Evolutionary conservation across 92 coral and sea anemone genomes (phyloP).

Genomic region (Actinernus sp.): DNA sequence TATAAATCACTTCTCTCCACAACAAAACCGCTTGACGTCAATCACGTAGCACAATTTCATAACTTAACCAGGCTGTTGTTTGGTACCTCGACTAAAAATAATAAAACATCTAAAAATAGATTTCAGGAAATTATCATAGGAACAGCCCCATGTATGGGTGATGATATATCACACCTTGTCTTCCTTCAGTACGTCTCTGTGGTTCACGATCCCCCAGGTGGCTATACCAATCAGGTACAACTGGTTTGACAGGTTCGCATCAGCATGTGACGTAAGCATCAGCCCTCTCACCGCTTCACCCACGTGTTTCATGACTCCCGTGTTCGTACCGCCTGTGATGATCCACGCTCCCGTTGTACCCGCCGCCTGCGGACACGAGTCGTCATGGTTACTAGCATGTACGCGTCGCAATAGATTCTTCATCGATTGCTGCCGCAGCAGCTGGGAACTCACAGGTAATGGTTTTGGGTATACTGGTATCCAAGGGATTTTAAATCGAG

Average conservation of each 20-base stretch:
- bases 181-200: constrained; percentile 64
- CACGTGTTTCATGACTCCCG: constrained; percentile 94
- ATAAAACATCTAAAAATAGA: not conserved
- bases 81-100: not conserved
- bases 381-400: too few species aligned
- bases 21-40: too few species aligned
- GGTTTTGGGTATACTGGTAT: too few species aligned
- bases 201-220: constrained; percentile 89
- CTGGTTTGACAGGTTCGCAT: constrained; percentile 41
- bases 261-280: constrained; percentile 63
- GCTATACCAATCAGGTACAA: constrained; percentile 83
- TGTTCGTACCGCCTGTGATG: constrained; percentile 90
- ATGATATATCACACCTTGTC: constrained; percentile 43
- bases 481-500: too few species aligned
- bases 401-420: too few species aligned
- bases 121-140: not conserved
- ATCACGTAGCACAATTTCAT: too few species aligned
- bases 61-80: too few species aligned
- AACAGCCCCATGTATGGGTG: not conserved
- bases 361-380: too few species aligned
- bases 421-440: too few species aligned
- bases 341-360: constrained; percentile 92
- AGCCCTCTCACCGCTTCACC: constrained; percentile 93
- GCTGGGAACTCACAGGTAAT: too few species aligned
- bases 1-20: too few species aligned